Evolutionary conservation across 2,113 vertebrate species (phyloP).

Genomic region (Asarcornis scutulata): DNA sequence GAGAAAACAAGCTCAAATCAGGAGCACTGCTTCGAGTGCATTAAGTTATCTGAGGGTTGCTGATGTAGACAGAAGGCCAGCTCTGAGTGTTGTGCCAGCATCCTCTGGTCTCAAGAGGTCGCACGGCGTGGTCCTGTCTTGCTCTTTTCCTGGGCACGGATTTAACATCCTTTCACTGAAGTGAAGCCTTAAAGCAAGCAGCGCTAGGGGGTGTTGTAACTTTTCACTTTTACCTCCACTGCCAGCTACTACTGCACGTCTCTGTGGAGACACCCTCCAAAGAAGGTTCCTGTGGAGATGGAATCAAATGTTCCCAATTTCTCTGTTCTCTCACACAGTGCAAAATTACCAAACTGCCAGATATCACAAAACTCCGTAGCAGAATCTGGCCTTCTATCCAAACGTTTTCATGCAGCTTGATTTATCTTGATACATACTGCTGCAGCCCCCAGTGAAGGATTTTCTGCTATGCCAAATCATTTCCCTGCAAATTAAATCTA

Average conservation of each 20-base stretch:
- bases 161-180: neutral
- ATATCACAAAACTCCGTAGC: neutral
- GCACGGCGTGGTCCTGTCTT: rapidly evolving
- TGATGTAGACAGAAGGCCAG: neutral
- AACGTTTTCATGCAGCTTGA: neutral
- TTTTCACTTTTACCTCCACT: neutral
- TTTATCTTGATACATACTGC: neutral
- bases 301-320: neutral
- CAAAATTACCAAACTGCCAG: neutral
- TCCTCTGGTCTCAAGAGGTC: neutral
- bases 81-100: neutral
- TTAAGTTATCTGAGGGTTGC: neutral
- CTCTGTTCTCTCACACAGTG: neutral
- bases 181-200: neutral
- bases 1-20: neutral
- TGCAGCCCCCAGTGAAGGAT: neutral
- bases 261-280: neutral
- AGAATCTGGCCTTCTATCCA: neutral
- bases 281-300: neutral
- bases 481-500: neutral
- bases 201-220: neutral
- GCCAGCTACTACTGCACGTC: neutral
- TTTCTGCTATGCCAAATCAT: neutral
- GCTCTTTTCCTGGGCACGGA: rapidly evolving
- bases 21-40: neutral